Conservation (phyloP, 2,113 vertebrate species). For the Suricata suricatta region DNA sequence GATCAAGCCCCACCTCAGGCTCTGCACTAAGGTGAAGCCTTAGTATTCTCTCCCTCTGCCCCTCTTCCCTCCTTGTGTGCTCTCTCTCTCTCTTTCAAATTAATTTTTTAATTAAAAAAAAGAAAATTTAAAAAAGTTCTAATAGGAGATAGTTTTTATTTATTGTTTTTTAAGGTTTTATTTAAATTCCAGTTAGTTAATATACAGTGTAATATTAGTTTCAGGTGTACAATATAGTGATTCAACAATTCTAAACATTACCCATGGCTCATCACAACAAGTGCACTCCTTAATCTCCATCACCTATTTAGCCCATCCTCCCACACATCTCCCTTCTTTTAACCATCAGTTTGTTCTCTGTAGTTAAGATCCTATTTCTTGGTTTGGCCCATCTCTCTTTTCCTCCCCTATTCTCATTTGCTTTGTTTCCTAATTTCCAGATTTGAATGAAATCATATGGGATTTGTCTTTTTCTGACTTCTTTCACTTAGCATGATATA, state of each 20-base stretch:
- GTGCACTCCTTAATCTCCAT: not conserved
- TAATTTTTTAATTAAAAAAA: too few species aligned
- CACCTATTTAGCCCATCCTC: not conserved
- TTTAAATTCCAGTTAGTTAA: not conserved
- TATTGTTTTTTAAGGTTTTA: not conserved
- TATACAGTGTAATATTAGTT: not conserved
- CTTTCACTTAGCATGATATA: not conserved
- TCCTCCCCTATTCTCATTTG: not conserved
- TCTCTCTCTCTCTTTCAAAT: too few species aligned
- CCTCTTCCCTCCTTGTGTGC: too few species aligned
- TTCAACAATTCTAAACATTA: not conserved
- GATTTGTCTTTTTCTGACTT: not conserved
- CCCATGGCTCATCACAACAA: not conserved
- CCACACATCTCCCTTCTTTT: not conserved
- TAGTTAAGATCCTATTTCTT: not conserved
- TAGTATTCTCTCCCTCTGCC: too few species aligned
- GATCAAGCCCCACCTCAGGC: too few species aligned
- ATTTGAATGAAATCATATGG: not conserved
- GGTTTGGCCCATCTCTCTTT: not conserved
- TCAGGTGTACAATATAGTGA: not conserved
- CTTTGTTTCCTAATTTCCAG: not conserved
- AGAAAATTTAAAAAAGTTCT: too few species aligned
- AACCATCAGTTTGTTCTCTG: not conserved
- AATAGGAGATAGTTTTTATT: not conserved
- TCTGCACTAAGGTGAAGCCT: too few species aligned